Percentiles rank a stretch among this genome's conserved stretches.
Conservation (phyloP, 53 echinoderm and acorn worm genomes). For the Arbacia lixula region DNA sequence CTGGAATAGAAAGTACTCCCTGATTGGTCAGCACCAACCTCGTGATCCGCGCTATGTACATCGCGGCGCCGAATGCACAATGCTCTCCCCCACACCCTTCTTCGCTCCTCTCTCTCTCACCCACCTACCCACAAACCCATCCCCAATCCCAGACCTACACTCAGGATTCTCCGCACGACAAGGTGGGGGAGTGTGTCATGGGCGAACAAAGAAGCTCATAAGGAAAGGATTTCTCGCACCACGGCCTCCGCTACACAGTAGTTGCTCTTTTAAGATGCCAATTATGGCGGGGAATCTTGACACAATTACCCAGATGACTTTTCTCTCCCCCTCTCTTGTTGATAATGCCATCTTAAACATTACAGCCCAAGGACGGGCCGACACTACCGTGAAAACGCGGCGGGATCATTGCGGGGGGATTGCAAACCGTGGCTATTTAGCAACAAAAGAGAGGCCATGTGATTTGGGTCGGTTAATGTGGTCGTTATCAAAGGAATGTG, state of each 20-base stretch:
- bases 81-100: no score
- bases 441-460: slow-evolving; percentile 1
- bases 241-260: background rate
- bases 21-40: slow-evolving; percentile 1
- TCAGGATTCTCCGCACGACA: no score
- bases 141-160: no score
- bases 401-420: background rate
- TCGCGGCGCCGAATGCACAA: slow-evolving; percentile 17
- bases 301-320: slow-evolving; percentile 2
- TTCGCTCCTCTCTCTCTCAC: no score
- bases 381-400: slow-evolving; percentile 32
- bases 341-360: background rate
- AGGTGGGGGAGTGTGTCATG: slow-evolving; percentile 16
- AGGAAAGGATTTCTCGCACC: slow-evolving; percentile 17
- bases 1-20: background rate
- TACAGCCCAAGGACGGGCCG: background rate
- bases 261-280: slow-evolving; percentile 35
- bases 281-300: slow-evolving; percentile 16
- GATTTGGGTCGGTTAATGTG: slow-evolving; percentile 24
- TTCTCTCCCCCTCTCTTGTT: no score
- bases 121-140: no score
- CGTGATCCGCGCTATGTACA: slow-evolving; percentile 32
- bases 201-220: slow-evolving; percentile 1
- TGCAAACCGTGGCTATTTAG: slow-evolving; percentile 12
- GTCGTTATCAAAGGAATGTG: background rate